A percentile compares a stretch with the other conserved stretches of the same genome.
Evolutionary conservation across 1,140 invertebrate species (phyloP).

Genomic region (Atta colombica): DNA sequence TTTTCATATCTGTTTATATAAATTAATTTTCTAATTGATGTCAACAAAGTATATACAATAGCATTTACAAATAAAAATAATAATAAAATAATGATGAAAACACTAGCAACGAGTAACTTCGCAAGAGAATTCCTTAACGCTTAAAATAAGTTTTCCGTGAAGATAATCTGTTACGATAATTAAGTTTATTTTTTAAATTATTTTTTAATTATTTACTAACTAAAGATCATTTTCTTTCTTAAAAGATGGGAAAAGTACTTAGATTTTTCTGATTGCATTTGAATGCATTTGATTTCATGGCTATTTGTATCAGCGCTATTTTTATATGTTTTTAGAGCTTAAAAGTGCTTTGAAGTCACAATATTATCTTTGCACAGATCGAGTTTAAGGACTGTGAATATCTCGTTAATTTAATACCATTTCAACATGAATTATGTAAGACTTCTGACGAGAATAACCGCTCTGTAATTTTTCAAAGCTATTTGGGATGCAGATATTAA

Average conservation of each 20-base stretch:
- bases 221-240: neutral
- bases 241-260: neutral
- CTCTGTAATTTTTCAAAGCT: constrained; percentile 1
- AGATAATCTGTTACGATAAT: neutral
- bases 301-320: neutral
- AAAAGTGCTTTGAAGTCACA: neutral
- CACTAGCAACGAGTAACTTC: neutral
- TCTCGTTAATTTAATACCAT: neutral
- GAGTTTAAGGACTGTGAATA: neutral
- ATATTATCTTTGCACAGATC: neutral
- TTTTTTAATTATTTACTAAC: neutral
- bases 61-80: neutral
- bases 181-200: neutral
- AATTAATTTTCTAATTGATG: neutral
- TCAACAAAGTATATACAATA: neutral
- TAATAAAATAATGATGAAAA: neutral
- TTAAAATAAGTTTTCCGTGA: neutral
- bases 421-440: constrained; percentile 24
- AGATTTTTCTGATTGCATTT: neutral
- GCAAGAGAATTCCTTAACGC: neutral
- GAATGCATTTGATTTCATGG: neutral
- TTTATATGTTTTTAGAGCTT: neutral
- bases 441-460: neutral
- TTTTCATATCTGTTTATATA: neutral
- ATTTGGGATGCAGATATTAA: neutral